Evolutionary conservation across 2,888 invertebrate species (phyloP).

Genomic region (Drosophila lacicola): DNA sequence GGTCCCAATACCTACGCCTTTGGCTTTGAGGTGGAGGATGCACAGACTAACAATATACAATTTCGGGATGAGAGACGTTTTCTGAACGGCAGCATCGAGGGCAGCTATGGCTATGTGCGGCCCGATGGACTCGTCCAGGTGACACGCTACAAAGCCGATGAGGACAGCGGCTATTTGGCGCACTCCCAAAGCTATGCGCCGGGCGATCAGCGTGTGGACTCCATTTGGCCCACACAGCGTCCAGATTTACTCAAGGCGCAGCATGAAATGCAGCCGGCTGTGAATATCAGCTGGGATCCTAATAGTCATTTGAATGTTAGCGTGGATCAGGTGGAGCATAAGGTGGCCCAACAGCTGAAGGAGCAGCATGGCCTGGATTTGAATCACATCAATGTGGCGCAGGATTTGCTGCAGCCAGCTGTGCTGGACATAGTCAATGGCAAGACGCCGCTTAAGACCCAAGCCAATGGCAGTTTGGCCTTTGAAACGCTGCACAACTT

Average conservation of each 20-base stretch:
- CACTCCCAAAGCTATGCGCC: conserved; percentile 65
- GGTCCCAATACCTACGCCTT: conserved; percentile 90
- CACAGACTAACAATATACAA: conserved; percentile 88
- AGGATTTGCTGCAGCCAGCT: conserved; percentile 71
- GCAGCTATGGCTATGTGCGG: conserved; percentile 90
- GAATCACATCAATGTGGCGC: conserved; percentile 64
- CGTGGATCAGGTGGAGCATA: conserved; percentile 62
- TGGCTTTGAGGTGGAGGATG: conserved; percentile 90
- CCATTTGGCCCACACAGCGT: conserved; percentile 70
- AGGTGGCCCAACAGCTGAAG: conserved; percentile 68
- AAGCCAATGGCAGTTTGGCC: conserved; percentile 46
- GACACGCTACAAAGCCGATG: conserved; percentile 89
- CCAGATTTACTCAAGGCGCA: conserved; percentile 48
- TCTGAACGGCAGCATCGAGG: conserved; percentile 90
- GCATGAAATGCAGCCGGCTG: conserved; percentile 11
- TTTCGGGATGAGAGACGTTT: conserved; percentile 90
- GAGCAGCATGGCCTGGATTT: conserved; percentile 78
- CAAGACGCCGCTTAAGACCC: conserved; percentile 53
- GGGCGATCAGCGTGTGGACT: conserved; percentile 45
- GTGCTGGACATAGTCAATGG: conserved; percentile 79
- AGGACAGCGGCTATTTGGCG: conserved; percentile 86
- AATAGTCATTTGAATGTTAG: conserved; percentile 76
- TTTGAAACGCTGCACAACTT: conserved; percentile 73
- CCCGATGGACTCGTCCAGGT: conserved; percentile 88
- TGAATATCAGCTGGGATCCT: conserved; percentile 63